Base-by-base conservation (phyloP, 2,797 vertebrate species). In the Ara ararauna region DNA sequence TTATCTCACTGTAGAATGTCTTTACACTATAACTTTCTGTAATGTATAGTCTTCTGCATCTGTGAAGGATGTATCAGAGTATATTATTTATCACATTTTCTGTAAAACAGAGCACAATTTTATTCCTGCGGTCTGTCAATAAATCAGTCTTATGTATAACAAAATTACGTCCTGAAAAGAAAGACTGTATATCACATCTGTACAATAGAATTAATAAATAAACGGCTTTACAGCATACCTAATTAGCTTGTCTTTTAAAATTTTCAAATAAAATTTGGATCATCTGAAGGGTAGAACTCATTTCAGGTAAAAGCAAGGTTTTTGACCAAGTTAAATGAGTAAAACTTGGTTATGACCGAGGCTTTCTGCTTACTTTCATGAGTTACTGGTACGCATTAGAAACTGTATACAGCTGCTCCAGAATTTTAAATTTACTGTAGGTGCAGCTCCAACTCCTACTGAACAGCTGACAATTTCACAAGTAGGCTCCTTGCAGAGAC, bases 1-100 rank as follows among this genome's bases (percentile, higher is more conserved):
- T 96, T 96, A 96, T 68, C 83, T 94, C 54, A 94, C 71, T 86
- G 73, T 42, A 89, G 77, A 94, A 88, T n/a, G 76, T 17, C 80
- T 83, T 85, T 73, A 90, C 89, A 87, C 54, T 93, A 93, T 45
- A 56, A 93, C 74, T 77, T 96, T 66, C 73, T 94, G 66, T 91
- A 95, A 97, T 93, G 96, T 96, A 93, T 65, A 75, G 79, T 76
- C 60, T 48, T 80, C 47, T 88, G 68, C 68, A 88, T 87, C 67
- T 89, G 40, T n/a, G 65, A 94, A 89, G 83, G 80, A 79, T 36
- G 93, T 91, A 96, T 95, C 85, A 90, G 80, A 77, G 45, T 48
- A 19, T 66, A 73, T 78, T 94, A 93, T 96, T 95, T 93, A 94
- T 85, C 68, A 84, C 48, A 65, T 77, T 87, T 93, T 90, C 78